Evolutionary conservation across 2,113 vertebrate species (phyloP).

Genomic region (Chionomys nivalis): DNA sequence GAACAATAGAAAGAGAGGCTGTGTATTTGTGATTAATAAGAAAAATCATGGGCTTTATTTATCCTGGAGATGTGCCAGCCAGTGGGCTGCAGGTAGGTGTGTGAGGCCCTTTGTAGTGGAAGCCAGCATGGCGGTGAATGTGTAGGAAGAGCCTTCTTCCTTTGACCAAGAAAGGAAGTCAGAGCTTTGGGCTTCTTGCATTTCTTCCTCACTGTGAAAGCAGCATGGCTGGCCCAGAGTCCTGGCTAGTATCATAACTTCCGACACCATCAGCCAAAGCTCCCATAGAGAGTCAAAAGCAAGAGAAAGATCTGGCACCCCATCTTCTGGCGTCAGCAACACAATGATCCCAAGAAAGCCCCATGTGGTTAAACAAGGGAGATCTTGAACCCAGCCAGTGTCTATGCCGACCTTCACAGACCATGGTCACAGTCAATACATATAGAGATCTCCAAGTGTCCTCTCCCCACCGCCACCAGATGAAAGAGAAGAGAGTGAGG

Average conservation of each 20-base stretch:
- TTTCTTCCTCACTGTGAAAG: background rate
- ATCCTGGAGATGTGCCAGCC: conserved; percentile 62
- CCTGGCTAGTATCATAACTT: background rate
- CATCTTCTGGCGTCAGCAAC: background rate
- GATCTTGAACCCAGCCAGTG: background rate
- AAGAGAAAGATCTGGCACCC: background rate
- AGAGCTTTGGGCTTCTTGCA: background rate
- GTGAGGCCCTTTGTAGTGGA: conserved; percentile 55
- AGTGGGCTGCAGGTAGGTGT: conserved; percentile 11
- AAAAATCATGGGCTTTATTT: conserved; percentile 66
- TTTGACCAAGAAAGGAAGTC: conserved; percentile 42
- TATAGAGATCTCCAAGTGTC: too few relatives aligned
- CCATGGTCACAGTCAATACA: too few relatives aligned
- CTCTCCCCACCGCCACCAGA: background rate
- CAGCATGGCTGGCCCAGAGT: background rate
- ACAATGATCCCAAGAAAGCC: background rate
- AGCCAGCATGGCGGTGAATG: background rate
- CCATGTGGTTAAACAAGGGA: background rate
- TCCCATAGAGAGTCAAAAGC: background rate
- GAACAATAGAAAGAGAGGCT: conserved; percentile 68
- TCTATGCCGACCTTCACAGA: background rate
- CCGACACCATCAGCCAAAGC: background rate
- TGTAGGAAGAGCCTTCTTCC: conserved; percentile 10
- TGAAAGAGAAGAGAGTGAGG: background rate
- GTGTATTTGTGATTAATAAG: conserved; percentile 74